Percentiles rank a stretch among this genome's conserved stretches.
These are phyloP conservation scores for Phrynosoma blainvillii DNA, from an alignment of 2,113 vertebrate genomes.

Conservation along the genomic window DNA sequence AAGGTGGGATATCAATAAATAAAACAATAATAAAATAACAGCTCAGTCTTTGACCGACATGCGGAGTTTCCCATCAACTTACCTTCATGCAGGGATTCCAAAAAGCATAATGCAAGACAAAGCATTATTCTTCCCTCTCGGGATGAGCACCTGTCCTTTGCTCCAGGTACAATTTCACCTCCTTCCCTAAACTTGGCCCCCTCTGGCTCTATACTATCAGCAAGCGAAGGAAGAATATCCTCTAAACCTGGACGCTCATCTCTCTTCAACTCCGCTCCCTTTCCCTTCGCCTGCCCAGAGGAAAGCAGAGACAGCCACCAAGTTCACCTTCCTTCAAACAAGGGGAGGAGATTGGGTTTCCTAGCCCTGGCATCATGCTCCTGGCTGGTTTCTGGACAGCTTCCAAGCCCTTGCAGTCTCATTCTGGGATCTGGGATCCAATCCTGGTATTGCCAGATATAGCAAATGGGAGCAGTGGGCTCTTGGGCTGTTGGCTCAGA, in stretches of 20 bases:
- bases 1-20: no score
- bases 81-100: background rate
- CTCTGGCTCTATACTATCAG: no score
- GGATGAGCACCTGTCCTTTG: background rate
- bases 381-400: background rate
- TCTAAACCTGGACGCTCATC: no score
- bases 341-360: background rate
- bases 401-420: background rate
- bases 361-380: background rate
- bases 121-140: background rate
- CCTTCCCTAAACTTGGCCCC: background rate
- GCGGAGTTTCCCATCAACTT: background rate
- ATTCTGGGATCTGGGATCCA: no score
- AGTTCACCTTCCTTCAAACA: background rate
- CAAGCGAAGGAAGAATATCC: background rate
- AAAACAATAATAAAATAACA: no score
- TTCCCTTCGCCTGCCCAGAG: background rate
- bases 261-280: no score
- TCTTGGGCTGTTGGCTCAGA: background rate
- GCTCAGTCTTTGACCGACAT: no score
- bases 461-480: background rate
- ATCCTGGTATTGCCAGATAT: background rate
- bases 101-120: background rate
- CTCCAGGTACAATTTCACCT: background rate
- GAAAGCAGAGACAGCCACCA: constrained; percentile 10